Percentiles rank a stretch among this genome's conserved stretches.
Conservation (phyloP, 1,140 invertebrate genomes). For the Drosophila kanapiae region DNA sequence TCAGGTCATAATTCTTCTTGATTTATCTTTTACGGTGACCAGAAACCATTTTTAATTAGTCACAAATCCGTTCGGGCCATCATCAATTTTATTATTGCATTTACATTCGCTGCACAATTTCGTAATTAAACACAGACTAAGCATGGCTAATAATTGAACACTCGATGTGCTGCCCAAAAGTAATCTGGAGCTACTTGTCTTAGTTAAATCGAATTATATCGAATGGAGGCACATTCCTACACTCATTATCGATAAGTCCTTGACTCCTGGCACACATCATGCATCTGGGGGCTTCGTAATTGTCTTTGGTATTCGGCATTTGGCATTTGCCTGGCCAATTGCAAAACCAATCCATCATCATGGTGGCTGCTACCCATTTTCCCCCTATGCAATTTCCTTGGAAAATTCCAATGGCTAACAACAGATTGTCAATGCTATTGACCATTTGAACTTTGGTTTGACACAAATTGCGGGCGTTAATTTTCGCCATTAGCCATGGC, state of each 20-base stretch:
- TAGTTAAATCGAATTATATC: background rate
- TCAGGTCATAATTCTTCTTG: background rate
- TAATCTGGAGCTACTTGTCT: background rate
- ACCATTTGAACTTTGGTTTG: constrained; percentile 34
- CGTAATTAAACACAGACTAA: background rate
- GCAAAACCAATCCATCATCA: constrained; percentile 26
- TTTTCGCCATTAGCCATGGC: constrained; percentile 33
- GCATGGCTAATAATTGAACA: too few relatives aligned
- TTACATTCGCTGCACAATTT: background rate
- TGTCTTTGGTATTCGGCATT: constrained; percentile 18
- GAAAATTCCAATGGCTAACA: constrained; percentile 18
- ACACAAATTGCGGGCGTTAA: constrained; percentile 37
- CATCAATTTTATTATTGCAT: constrained; percentile 4
- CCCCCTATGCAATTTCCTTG: constrained; percentile 8
- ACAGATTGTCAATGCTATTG: constrained; percentile 13
- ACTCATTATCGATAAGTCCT: background rate
- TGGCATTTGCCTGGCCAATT: constrained; percentile 12
- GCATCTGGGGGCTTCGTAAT: background rate
- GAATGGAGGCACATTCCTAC: background rate
- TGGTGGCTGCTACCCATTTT: background rate
- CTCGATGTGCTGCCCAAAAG: too few relatives aligned
- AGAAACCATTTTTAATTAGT: background rate
- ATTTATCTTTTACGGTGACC: background rate
- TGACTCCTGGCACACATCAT: background rate
- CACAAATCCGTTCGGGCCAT: background rate